Evolutionary conservation across 2,797 vertebrate genomes (phyloP).

Genomic region (Antrozous pallidus): DNA sequence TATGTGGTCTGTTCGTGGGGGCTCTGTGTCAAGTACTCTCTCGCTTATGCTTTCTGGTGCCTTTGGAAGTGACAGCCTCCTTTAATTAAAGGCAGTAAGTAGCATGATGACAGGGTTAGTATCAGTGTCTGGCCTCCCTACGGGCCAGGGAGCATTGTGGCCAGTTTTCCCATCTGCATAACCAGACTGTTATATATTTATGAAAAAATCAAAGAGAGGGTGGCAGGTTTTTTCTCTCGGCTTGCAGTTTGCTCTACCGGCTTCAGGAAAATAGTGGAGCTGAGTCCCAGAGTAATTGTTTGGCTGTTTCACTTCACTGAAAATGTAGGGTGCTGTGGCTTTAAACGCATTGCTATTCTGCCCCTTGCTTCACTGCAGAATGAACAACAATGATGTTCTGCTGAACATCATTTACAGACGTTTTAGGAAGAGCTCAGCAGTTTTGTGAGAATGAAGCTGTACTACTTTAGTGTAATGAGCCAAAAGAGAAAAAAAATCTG

Average conservation of each 20-base stretch:
- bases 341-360: background rate
- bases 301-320: background rate
- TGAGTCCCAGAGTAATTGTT: background rate
- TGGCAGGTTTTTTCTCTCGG: background rate
- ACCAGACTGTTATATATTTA: background rate
- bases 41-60: background rate
- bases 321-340: background rate
- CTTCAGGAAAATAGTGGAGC: background rate
- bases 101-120: conserved; percentile 10
- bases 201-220: background rate
- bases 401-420: background rate
- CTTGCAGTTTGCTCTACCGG: background rate
- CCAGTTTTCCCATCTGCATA: conserved; percentile 27
- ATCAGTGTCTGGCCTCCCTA: background rate
- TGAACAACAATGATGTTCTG: background rate
- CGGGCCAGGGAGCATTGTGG: background rate
- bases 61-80: background rate
- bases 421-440: conserved; percentile 29
- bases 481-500: background rate
- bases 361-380: background rate
- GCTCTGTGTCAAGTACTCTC: background rate
- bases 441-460: background rate
- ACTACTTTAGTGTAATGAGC: background rate
- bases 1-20: background rate
- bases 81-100: conserved; percentile 32